Evolutionary conservation across 1,140 invertebrate species (phyloP).

Genomic region (fruit fly (Drosophila melanogaster)): Release_6_plus_ISO1_MT NT_037436.4:575501-576000

Average conservation of each 20-base stretch:
- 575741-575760: neutral
- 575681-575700: slow-evolving; percentile 9
- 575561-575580: slow-evolving; percentile 22
- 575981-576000: slow-evolving; percentile 41
- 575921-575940: slow-evolving; percentile 26
- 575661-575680: slow-evolving; percentile 25
- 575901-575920: slow-evolving; percentile 70
- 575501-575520: slow-evolving; percentile 2
- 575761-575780: neutral
- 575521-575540: slow-evolving; percentile 58
- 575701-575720: slow-evolving; percentile 12
- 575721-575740: slow-evolving; percentile 1
- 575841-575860: slow-evolving; percentile 12
- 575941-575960: slow-evolving; percentile 16
- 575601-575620: slow-evolving; percentile 46
- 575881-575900: slow-evolving; percentile 54
- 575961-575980: slow-evolving; percentile 38
- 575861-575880: slow-evolving; percentile 77
- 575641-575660: slow-evolving; percentile 33
- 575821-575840: slow-evolving; percentile 24
- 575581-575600: slow-evolving; percentile 45
- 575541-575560: slow-evolving; percentile 67
- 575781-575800: slow-evolving; percentile 4
- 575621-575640: slow-evolving; percentile 47
- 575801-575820: slow-evolving; percentile 1